phyloP scores from a whole-genome alignment of 2,113 vertebrate species.

The Gallinago undulata region DNA sequence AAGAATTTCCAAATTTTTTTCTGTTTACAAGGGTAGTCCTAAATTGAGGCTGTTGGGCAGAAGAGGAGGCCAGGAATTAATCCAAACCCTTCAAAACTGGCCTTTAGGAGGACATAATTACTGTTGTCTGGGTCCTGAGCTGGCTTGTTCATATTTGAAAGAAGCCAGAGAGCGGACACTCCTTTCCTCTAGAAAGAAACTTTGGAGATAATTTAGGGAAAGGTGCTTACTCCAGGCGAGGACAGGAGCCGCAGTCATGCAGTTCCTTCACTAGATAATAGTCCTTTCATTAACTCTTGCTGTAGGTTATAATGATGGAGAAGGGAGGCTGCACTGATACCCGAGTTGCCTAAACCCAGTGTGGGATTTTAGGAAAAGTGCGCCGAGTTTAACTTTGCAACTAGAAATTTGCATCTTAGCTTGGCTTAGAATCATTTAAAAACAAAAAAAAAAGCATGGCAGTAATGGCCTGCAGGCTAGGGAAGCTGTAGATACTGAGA shows the following conservation, averaged over 20 bases:
- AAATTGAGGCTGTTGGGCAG: background rate
- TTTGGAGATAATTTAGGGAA: background rate
- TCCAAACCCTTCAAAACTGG: background rate
- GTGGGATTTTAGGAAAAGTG: background rate
- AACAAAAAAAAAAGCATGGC: background rate
- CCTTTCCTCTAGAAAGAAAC: slow-evolving; percentile 12
- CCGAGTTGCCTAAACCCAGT: rapidly evolving
- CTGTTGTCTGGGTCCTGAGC: background rate
- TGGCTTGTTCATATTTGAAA: background rate
- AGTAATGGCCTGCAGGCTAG: slow-evolving; percentile 15
- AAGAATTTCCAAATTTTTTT: background rate
- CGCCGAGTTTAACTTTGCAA: background rate
- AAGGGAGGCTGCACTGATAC: background rate
- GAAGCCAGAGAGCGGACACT: background rate
- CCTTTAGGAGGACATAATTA: background rate
- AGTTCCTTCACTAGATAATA: background rate
- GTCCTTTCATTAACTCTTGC: background rate
- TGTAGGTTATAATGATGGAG: background rate
- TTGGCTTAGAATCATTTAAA: background rate
- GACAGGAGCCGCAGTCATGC: background rate
- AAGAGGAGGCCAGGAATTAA: background rate
- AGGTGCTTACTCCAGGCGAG: slow-evolving; percentile 3
- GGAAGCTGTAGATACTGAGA: slow-evolving; percentile 61
- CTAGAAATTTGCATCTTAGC: background rate
- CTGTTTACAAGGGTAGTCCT: slow-evolving; percentile 14